These are phyloP conservation scores for Drosophila sucinea DNA, from an alignment of 1,140 invertebrate genomes.

Conservation along the genomic window DNA sequence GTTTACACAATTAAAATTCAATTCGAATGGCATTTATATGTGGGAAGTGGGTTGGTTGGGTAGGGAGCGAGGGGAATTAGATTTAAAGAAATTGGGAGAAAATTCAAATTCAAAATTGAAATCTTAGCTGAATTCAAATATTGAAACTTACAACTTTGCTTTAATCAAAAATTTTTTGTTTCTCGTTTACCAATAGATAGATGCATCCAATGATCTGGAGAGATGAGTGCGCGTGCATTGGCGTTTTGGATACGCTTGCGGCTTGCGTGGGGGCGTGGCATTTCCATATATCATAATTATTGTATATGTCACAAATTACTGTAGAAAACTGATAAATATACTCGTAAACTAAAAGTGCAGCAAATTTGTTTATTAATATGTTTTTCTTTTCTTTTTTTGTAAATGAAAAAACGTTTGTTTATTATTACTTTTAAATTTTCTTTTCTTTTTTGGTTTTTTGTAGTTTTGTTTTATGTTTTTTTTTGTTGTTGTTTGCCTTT, in stretches of 20 bases:
- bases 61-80: neutral
- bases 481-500: conserved; percentile 57
- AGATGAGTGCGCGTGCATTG: conserved; percentile 66
- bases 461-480: conserved; percentile 36
- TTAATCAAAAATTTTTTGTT: conserved; percentile 56
- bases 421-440: conserved; percentile 42
- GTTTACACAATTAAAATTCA: conserved; percentile 6
- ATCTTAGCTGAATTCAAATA: conserved; percentile 59
- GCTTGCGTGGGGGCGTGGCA: conserved; percentile 65
- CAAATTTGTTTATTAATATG: conserved; percentile 27
- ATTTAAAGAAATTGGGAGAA: conserved; percentile 6
- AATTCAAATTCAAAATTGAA: conserved; percentile 37
- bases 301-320: conserved; percentile 48
- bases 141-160: conserved; percentile 74
- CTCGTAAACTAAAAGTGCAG: conserved; percentile 62
- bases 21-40: neutral
- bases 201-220: conserved; percentile 70
- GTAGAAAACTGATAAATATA: conserved; percentile 40
- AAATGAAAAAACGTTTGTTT: conserved; percentile 73
- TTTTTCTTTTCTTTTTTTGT: conserved; percentile 37
- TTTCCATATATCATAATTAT: conserved; percentile 34
- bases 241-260: conserved; percentile 62
- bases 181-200: conserved; percentile 65
- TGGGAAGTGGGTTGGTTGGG: neutral
- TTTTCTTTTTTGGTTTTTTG: conserved; percentile 36